phyloP scores from a whole-genome alignment of 2,888 invertebrate genomes.

The Agriopis marginaria region DNA sequence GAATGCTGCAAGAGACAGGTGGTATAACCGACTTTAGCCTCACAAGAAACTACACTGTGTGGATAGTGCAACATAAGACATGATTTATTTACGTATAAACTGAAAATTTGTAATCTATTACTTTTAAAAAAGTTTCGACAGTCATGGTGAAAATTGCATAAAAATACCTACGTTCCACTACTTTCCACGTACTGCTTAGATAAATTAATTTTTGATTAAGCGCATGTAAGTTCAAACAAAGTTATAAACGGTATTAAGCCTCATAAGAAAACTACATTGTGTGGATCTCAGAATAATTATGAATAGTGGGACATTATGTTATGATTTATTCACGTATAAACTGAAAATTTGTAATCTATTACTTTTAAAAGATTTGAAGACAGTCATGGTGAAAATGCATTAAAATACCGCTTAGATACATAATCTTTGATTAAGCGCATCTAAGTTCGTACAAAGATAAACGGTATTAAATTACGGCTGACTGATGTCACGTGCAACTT shows the following conservation, averaged over 20 bases:
- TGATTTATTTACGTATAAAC: not conserved
- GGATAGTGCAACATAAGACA: not conserved
- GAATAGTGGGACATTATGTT: no score
- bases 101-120: no score
- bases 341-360: no score
- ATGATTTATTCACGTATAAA: not conserved
- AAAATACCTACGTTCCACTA: no score
- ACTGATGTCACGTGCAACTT: constrained; percentile 9
- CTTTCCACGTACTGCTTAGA: no score
- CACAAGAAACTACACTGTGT: constrained; percentile 4
- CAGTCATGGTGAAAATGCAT: no score
- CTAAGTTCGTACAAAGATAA: not conserved
- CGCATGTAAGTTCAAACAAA: not conserved
- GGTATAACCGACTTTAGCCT: constrained; percentile 35
- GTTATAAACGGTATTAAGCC: not conserved
- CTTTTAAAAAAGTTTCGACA: not conserved
- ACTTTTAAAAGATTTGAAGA: not conserved
- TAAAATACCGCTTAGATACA: not conserved
- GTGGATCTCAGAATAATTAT: no score
- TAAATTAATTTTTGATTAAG: not conserved
- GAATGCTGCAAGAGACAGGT: constrained; percentile 57
- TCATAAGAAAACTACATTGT: no score
- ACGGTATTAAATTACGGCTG: not conserved
- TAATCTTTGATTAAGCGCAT: not conserved
- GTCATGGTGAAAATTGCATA: no score